Evolutionary conservation across 1,140 invertebrate species (phyloP).

Genomic region (Drosophila saltans): DNA sequence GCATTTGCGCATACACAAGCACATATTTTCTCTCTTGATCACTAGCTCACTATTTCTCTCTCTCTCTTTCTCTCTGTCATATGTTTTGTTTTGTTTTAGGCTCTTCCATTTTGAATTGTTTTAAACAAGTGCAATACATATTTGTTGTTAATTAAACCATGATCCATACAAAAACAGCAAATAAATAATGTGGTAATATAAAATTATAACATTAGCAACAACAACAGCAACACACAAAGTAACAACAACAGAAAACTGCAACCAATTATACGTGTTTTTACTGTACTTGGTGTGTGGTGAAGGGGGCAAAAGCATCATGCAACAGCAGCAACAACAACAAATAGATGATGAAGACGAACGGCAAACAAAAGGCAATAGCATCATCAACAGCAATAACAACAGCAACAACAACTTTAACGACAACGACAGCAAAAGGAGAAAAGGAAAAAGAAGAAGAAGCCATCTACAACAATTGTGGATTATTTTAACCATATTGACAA

Average conservation of each 20-base stretch:
- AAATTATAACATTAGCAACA: not conserved
- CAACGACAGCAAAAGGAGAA: slow-evolving; percentile 23
- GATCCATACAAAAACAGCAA: slow-evolving; percentile 33
- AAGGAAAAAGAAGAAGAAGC: slow-evolving; percentile 13
- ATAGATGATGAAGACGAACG: not conserved
- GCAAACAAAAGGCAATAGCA: slow-evolving; percentile 18
- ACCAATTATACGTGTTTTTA: slow-evolving; percentile 44
- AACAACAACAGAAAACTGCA: slow-evolving; percentile 29
- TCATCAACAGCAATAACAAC: slow-evolving; percentile 29
- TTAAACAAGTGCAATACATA: slow-evolving; percentile 69
- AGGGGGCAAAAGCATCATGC: slow-evolving; percentile 50
- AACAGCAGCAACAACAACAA: slow-evolving; percentile 28
- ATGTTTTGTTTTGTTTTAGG: slow-evolving; percentile 11
- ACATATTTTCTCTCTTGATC: not conserved
- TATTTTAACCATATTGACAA: slow-evolving; percentile 61
- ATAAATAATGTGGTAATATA: not conserved
- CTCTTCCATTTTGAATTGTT: slow-evolving; percentile 23
- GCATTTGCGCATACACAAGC: slow-evolving; percentile 1
- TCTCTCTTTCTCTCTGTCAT: slow-evolving; percentile 3
- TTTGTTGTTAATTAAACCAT: slow-evolving; percentile 51
- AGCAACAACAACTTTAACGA: slow-evolving; percentile 29
- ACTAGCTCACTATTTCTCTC: slow-evolving; percentile 8
- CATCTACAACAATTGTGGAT: slow-evolving; percentile 47
- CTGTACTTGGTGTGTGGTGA: slow-evolving; percentile 50
- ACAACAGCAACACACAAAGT: slow-evolving; percentile 26